Percentiles rank a stretch among this genome's conserved stretches.
Conservation (phyloP, 2,113 vertebrate species). For the Kryptolebias marmoratus region DNA sequence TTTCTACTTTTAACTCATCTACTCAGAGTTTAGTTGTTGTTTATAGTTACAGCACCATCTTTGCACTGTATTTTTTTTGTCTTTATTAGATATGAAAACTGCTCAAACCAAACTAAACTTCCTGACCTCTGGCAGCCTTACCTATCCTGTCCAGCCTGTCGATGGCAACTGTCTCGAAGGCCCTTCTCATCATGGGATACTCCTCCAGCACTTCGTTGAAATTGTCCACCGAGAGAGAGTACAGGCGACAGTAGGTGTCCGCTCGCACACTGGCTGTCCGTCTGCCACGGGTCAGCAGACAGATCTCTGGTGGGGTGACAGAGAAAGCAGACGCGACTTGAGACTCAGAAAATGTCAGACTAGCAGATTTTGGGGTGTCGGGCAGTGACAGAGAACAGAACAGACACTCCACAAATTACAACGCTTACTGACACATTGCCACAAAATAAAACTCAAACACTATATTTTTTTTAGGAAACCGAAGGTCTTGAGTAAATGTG, state of each 20-base stretch:
- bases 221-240: conserved; percentile 95
- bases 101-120: no score
- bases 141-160: conserved; percentile 96
- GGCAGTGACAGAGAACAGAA: conserved; percentile 3
- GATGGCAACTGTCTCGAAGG: conserved; percentile 97
- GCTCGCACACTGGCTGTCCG: conserved; percentile 93
- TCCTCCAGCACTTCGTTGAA: conserved; percentile 99
- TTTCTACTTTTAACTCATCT: no score
- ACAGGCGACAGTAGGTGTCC: conserved; percentile 96
- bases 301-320: conserved; percentile 85
- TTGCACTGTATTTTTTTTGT: no score
- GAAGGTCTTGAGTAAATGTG: background rate
- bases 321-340: background rate
- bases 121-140: conserved; percentile 57
- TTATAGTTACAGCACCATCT: no score
- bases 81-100: no score
- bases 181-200: conserved; percentile 98
- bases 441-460: background rate
- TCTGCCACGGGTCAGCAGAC: conserved; percentile 92
- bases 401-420: background rate
- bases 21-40: no score
- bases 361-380: conserved; percentile 1
- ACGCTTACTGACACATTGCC: no score
- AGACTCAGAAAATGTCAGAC: conserved; percentile 25
- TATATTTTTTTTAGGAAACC: background rate